Base-by-base conservation (phyloP, 2,888 invertebrate genomes). In the Pristionchus mayeri region DNA sequence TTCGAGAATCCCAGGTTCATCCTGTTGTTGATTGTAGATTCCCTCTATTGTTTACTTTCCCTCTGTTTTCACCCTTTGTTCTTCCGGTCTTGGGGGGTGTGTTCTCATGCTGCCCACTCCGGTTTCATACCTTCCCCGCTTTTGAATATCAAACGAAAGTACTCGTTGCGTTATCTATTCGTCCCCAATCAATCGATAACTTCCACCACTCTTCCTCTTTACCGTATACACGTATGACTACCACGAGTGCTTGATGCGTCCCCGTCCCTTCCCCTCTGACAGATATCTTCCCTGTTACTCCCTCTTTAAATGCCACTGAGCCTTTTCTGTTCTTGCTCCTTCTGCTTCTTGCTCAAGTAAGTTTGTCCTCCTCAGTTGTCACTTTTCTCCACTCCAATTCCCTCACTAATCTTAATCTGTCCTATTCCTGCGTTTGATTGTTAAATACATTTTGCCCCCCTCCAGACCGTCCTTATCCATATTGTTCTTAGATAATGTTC, bases 191-290 rank as follows among this genome's bases (percentile, higher is more conserved):
- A 60, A 60, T 60, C 11, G 27, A 4, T 30, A 9, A 6, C 67
- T 37, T 37, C 67, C 37, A 34, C 7, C 34, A 34, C 18, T 67
- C 37, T 40, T 63, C 37, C 67, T 40, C 37, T 67, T 67, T 67
- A 67, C 67, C 67, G 67, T 67, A 67, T 67, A 67, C 67, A 67
- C 67, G 67, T 67, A 67, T 67, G 67, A 34, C 34, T 67, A 67
- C 37, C 67, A 67, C 67, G 67, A 67, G 67, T 67, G 67, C 67
- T 63, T 63, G 34, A 9, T n/a, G 6, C 44, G 44, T 18, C 16
- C 63, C 63, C 63, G 18, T 34, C 63, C 63, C 13, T 37, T 37
- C 21, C 21, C 13, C 21, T 67, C 6, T 67, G 21, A 34, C 37
- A 4, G 40, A 16, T 67, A 34, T 21, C n/a, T n/a, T n/a, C n/a